These are phyloP conservation scores for Sarcoramphus papa DNA, from an alignment of 2,797 vertebrate species.

Conservation along the genomic window DNA sequence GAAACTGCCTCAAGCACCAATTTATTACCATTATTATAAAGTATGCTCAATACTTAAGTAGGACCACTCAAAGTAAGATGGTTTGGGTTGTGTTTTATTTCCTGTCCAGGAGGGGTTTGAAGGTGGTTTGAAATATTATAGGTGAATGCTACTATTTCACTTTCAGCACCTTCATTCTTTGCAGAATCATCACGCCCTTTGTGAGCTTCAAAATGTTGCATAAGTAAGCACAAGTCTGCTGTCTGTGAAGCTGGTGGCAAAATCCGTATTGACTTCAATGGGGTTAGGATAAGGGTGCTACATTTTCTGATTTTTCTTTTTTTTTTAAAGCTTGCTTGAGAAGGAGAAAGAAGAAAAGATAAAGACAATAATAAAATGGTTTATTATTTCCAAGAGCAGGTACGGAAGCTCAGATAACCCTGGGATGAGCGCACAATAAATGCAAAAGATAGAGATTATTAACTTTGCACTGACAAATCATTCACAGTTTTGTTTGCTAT, in stretches of 20 bases:
- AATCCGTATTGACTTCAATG: background rate
- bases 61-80: conserved; percentile 67
- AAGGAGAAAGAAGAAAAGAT: conserved; percentile 38
- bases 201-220: background rate
- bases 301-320: background rate
- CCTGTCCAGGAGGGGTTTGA: background rate
- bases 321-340: background rate
- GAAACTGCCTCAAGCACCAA: conserved; percentile 80
- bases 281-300: background rate
- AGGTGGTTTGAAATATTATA: background rate
- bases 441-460: conserved; percentile 20
- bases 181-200: background rate
- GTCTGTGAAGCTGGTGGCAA: background rate
- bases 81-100: background rate
- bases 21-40: conserved; percentile 70
- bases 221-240: background rate
- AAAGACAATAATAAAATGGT: conserved; percentile 59
- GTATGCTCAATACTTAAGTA: conserved; percentile 54
- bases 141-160: background rate
- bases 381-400: conserved; percentile 46
- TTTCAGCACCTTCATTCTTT: background rate
- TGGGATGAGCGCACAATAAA: conserved; percentile 19
- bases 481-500: conserved; percentile 45
- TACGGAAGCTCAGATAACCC: conserved; percentile 23
- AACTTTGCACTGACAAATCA: conserved; percentile 46